Evolutionary conservation across 2,888 invertebrate species (phyloP).

Genomic region (Lottia gigantea): DNA sequence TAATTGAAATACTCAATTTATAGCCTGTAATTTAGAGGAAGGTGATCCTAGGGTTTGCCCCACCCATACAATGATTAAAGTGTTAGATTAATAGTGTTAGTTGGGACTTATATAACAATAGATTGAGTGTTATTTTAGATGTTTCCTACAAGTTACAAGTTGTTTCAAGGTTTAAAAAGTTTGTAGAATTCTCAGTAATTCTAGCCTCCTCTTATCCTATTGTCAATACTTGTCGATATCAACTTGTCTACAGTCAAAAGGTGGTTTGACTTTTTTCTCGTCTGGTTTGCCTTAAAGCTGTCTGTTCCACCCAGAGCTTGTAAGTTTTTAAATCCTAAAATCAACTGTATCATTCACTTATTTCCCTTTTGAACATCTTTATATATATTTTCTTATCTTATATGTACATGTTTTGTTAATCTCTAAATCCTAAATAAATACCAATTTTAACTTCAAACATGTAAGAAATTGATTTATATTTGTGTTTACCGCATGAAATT

Average conservation of each 20-base stretch:
- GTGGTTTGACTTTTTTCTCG: slow-evolving; percentile 5
- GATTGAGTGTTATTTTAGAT: neutral
- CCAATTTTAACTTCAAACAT: no score
- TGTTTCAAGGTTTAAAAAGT: slow-evolving; percentile 3
- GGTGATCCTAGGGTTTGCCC: neutral
- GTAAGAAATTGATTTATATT: no score
- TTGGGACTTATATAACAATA: neutral
- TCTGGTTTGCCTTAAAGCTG: neutral
- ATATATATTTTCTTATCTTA: no score
- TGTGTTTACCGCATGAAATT: no score
- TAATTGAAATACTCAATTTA: neutral
- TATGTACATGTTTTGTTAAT: no score
- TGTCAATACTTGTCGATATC: neutral
- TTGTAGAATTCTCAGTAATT: neutral
- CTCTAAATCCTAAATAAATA: no score
- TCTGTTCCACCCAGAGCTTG: neutral
- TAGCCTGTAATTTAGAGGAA: neutral
- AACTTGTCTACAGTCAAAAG: neutral
- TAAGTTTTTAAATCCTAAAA: no score
- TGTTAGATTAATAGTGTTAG: neutral
- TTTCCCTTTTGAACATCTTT: no score
- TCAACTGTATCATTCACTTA: no score
- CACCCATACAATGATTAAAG: slow-evolving; percentile 1
- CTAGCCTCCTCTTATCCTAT: slow-evolving; percentile 5
- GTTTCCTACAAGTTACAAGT: neutral